A percentile compares a stretch with the other conserved stretches of the same genome.
phyloP scores from a whole-genome alignment of 2,888 invertebrate genomes.

The Tiliacea aurago region DNA sequence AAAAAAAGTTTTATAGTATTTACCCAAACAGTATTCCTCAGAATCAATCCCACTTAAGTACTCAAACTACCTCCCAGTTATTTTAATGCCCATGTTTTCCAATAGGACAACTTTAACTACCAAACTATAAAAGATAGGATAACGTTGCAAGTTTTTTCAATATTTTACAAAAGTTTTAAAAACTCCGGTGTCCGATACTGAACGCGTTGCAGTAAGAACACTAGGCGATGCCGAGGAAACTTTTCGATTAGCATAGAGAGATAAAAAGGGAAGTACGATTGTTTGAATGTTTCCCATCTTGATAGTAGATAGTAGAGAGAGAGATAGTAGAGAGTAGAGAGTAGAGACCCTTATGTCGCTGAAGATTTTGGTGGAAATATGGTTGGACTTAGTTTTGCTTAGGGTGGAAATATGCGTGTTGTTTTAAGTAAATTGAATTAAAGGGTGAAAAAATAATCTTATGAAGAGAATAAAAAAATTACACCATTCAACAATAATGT shows the following conservation, averaged over 20 bases:
- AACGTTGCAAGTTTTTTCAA: slow-evolving; percentile 62
- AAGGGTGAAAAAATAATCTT: no score
- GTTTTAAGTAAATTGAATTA: neutral
- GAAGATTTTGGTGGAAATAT: slow-evolving; percentile 15
- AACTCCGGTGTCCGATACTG: slow-evolving; percentile 57
- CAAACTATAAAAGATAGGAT: slow-evolving; percentile 60
- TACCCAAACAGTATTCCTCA: neutral
- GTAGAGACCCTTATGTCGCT: neutral
- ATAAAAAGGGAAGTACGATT: slow-evolving; percentile 72
- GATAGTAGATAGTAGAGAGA: slow-evolving; percentile 8
- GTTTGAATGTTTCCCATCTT: slow-evolving; percentile 54
- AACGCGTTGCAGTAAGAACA: slow-evolving; percentile 60
- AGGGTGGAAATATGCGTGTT: neutral
- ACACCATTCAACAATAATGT: neutral
- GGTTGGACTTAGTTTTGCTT: neutral
- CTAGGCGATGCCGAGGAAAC: slow-evolving; percentile 64
- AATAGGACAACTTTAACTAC: slow-evolving; percentile 52
- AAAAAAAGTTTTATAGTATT: neutral
- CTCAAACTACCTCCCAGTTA: slow-evolving; percentile 23
- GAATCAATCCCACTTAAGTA: slow-evolving; percentile 17
- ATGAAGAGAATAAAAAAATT: neutral
- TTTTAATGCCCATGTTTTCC: slow-evolving; percentile 50
- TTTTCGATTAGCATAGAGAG: slow-evolving; percentile 76
- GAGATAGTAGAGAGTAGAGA: no score
- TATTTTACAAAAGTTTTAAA: slow-evolving; percentile 61